Evolutionary conservation across 2,113 vertebrate genomes (phyloP).

Genomic region (Potamarius usumacintae): DNA sequence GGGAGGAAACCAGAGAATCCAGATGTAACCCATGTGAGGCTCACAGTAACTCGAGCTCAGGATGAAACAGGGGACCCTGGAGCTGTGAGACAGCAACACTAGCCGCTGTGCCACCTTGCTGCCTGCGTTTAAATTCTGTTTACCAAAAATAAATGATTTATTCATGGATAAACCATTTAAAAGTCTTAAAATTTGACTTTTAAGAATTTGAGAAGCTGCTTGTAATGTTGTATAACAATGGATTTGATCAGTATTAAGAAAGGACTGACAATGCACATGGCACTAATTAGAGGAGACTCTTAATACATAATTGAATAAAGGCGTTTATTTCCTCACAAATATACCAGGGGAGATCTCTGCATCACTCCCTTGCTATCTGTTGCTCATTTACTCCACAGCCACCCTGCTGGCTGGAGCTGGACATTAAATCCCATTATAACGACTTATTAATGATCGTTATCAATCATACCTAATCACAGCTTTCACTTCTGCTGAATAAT

Average conservation of each 20-base stretch:
- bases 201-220: neutral
- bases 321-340: constrained; percentile 14
- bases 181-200: neutral
- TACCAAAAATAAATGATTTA: neutral
- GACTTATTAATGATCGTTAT: constrained; percentile 46
- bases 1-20: neutral
- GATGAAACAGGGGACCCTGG: neutral
- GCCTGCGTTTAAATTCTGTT: neutral
- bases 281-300: neutral
- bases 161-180: neutral
- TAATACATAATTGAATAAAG: constrained; percentile 7
- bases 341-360: neutral
- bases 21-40: neutral
- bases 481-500: constrained; percentile 4
- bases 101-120: neutral
- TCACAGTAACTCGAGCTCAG: neutral
- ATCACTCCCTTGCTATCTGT: constrained; percentile 21
- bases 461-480: constrained; percentile 31
- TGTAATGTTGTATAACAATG: neutral
- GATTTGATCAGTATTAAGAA: neutral
- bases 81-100: neutral
- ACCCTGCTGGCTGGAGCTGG: constrained; percentile 16
- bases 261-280: neutral
- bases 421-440: constrained; percentile 40
- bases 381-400: constrained; percentile 35